Percentiles rank a stretch among this genome's conserved stretches.
Conservation (phyloP, 2,888 invertebrate species). For the Athalia rosae region DNA sequence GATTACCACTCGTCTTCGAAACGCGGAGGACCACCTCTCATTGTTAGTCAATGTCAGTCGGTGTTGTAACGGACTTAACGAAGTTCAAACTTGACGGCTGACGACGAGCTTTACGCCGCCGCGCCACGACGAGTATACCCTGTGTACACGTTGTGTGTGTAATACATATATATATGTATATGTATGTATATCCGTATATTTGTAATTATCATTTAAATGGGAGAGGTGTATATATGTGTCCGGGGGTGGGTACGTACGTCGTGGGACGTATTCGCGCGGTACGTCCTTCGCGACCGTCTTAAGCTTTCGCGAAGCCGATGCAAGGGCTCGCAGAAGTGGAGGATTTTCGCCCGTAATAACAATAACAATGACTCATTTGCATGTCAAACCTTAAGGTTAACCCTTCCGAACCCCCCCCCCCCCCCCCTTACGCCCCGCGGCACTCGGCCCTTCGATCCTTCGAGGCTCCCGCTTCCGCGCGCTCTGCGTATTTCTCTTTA, state of each 20-base stretch:
- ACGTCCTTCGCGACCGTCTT: constrained; percentile 46
- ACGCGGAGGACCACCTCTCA: background rate
- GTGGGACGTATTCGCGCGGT: too few relatives aligned
- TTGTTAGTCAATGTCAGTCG: background rate
- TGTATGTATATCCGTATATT: constrained; percentile 17
- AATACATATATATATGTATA: background rate
- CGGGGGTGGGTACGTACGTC: background rate
- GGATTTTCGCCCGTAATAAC: constrained; percentile 53
- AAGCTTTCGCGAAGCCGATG: constrained; percentile 37
- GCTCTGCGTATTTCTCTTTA: background rate
- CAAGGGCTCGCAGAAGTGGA: constrained; percentile 40
- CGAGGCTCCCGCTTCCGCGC: background rate
- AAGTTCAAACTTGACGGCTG: constrained; percentile 27
- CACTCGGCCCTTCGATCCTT: background rate
- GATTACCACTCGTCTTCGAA: too few relatives aligned
- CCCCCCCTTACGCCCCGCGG: background rate
- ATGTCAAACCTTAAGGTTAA: constrained; percentile 49
- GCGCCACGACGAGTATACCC: background rate
- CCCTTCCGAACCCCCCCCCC: constrained; percentile 11
- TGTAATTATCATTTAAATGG: constrained; percentile 51
- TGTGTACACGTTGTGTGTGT: background rate
- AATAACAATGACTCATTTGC: constrained; percentile 56
- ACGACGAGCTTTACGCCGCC: background rate
- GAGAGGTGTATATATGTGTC: background rate
- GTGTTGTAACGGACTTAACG: constrained; percentile 12